Evolutionary conservation across 92 coral and sea anemone genomes (phyloP).

Genomic region (Plumapathes pennacea): DNA sequence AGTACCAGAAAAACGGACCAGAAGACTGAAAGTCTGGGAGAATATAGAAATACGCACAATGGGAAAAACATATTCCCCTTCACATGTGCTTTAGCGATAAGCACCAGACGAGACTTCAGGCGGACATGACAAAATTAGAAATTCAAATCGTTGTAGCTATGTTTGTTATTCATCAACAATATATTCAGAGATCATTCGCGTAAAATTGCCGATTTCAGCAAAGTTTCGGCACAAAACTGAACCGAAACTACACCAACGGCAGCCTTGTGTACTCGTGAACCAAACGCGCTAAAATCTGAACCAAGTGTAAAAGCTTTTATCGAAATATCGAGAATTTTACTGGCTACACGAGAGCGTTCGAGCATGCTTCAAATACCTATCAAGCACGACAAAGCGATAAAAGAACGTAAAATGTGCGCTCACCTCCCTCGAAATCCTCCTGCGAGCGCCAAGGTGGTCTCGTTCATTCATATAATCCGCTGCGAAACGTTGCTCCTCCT

Average conservation of each 20-base stretch:
- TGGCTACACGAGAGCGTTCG: constrained; percentile 32
- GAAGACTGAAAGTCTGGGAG: no score
- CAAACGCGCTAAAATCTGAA: no score
- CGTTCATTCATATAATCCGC: no score
- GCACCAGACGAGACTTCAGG: constrained; percentile 45
- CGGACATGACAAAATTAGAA: constrained; percentile 80
- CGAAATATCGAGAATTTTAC: constrained; percentile 24
- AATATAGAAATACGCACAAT: no score
- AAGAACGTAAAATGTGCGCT: constrained; percentile 18
- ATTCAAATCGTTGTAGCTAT: constrained; percentile 62
- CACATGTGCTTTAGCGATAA: constrained; percentile 11
- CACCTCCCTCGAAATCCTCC: constrained; percentile 20
- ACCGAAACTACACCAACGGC: no score
- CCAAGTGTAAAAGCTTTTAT: no score
- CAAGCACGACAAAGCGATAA: constrained; percentile 34
- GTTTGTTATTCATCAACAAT: constrained; percentile 84
- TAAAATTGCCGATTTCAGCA: constrained; percentile 65
- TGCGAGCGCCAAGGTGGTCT: no score
- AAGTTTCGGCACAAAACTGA: no score
- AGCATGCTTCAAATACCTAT: constrained; percentile 42
- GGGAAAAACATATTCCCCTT: no score
- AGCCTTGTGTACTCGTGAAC: no score
- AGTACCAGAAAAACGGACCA: no score
- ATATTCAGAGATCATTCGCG: constrained; percentile 48
- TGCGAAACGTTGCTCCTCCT: no score